Evolutionary conservation across 2,113 vertebrate genomes (phyloP), one percentile per base, ranked within the genome.

Genomic region (Varanus komodoensis): DNA sequence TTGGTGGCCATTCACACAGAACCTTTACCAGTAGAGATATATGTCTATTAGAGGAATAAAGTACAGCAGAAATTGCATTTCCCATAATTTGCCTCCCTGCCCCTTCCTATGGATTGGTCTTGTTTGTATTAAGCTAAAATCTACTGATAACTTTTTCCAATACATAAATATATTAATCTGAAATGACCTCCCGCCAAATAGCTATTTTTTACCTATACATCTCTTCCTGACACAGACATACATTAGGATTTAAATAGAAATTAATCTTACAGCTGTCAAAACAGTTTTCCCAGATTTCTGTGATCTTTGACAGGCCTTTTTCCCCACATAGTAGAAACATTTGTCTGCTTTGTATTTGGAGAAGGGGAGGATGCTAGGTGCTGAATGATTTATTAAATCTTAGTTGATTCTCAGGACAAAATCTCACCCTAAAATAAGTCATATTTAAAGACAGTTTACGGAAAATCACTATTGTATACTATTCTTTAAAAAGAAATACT

Each of bases 261-360:
- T 64, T 54, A 89, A 82, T 82, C n/a, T 68, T 82, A 82, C 79
- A 89, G 50, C 79, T 89, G 79, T 89, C 87, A 89, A 82, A 89
- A 82, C 79, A 89, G 50, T 82, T 89, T 82, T 15, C 52, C 29
- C 79, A 57, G 15, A 82, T 89, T 25, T 89, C 50, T 74, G 32
- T 29, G 69, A 82, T 82, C 15, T 44, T 34, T 89, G 87, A 89
- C 87, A 89, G 25, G 25, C 25, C 79, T 73, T 82, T 89, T 79
- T 89, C 82, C 87, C 27, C 82, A 57, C 34, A 73, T 2, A 57
- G 68, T 38, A 74, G 67, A 89, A 52, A 61, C 81, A 88, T 89
- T 34, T 74, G 12, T 71, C 79, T 32, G n/a, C 68, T 57, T 82
- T 82, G 32, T 73, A n/a, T 57, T 82, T 74, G 79, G 34, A 82